Percentiles rank a stretch among this genome's conserved stretches.
Evolutionary conservation across 2,888 invertebrate genomes (phyloP).

Genomic region (Acronicta psi): DNA sequence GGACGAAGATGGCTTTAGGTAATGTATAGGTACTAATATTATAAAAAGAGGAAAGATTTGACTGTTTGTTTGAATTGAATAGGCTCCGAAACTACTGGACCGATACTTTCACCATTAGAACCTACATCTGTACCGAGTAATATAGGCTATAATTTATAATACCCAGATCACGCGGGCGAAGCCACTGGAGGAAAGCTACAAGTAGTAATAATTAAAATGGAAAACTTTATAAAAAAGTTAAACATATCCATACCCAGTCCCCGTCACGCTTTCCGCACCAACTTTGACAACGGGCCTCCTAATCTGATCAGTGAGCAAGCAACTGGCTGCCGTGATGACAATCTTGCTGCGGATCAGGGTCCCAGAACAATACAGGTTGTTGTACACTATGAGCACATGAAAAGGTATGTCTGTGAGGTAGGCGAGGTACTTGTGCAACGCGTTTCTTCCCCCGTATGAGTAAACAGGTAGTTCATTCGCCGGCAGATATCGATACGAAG

Average conservation of each 20-base stretch:
- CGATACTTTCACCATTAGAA: too few relatives aligned
- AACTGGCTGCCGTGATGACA: conserved; percentile 76
- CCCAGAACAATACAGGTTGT: conserved; percentile 76
- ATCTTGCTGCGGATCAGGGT: conserved; percentile 70
- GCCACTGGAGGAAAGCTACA: too few relatives aligned
- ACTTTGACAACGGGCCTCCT: conserved; percentile 69
- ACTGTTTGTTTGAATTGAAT: too few relatives aligned
- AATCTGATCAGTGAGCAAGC: conserved; percentile 59
- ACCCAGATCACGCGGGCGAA: too few relatives aligned
- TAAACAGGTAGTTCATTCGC: conserved; percentile 5
- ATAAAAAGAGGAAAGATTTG: too few relatives aligned
- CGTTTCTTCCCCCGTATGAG: conserved; percentile 15
- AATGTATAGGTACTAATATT: too few relatives aligned
- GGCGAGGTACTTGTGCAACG: conserved; percentile 37
- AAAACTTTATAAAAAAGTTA: too few relatives aligned
- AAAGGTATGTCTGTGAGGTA: conserved; percentile 63
- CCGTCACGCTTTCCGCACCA: conserved; percentile 66
- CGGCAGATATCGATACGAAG: conserved; percentile 28
- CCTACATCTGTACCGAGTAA: too few relatives aligned
- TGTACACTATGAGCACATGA: conserved; percentile 74
- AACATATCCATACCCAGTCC: conserved; percentile 59
- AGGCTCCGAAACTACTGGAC: too few relatives aligned
- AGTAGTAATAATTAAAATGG: too few relatives aligned
- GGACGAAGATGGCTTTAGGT: too few relatives aligned
- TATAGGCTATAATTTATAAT: too few relatives aligned